Percentiles rank a stretch among this genome's conserved stretches.
Evolutionary conservation across 2,888 invertebrate species (phyloP).

Genomic region (Chydorus sphaericus): DNA sequence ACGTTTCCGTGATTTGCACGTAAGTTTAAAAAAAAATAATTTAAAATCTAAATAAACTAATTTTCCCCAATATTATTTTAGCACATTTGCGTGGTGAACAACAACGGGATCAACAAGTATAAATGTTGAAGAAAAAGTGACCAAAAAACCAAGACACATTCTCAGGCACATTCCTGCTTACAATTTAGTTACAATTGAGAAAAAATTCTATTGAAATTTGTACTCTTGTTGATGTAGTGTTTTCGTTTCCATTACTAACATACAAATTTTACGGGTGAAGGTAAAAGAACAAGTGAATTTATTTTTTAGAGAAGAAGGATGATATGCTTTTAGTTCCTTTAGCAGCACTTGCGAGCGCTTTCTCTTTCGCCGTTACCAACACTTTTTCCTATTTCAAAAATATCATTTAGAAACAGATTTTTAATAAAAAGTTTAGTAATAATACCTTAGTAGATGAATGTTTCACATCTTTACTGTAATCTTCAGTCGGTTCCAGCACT

Average conservation of each 20-base stretch:
- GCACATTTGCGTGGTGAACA: conserved; percentile 24
- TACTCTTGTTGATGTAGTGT: too few species aligned
- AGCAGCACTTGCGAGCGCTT: conserved; percentile 6
- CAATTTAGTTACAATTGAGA: too few species aligned
- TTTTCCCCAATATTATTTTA: conserved; percentile 17
- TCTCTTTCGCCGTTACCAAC: not conserved
- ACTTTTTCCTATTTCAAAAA: not conserved
- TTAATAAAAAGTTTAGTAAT: too few species aligned
- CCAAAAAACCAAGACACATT: too few species aligned
- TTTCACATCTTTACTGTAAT: conserved; percentile 10
- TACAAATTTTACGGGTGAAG: too few species aligned
- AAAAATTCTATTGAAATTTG: too few species aligned
- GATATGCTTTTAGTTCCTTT: conserved; percentile 11
- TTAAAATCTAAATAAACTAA: too few species aligned
- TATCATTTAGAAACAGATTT: not conserved
- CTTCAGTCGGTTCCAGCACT: conserved; percentile 6
- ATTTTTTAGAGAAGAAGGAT: conserved; percentile 11
- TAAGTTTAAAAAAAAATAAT: conserved; percentile 21
- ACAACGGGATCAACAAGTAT: conserved; percentile 22
- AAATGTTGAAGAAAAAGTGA: too few species aligned
- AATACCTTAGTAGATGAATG: not conserved
- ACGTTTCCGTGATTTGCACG: conserved; percentile 39
- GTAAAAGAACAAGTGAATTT: not conserved
- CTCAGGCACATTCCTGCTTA: too few species aligned
- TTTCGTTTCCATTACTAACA: too few species aligned